Evolutionary conservation across 2,888 invertebrate species (phyloP), one percentile per base, ranked within the genome.

Genomic region (Idaea aversata): DNA sequence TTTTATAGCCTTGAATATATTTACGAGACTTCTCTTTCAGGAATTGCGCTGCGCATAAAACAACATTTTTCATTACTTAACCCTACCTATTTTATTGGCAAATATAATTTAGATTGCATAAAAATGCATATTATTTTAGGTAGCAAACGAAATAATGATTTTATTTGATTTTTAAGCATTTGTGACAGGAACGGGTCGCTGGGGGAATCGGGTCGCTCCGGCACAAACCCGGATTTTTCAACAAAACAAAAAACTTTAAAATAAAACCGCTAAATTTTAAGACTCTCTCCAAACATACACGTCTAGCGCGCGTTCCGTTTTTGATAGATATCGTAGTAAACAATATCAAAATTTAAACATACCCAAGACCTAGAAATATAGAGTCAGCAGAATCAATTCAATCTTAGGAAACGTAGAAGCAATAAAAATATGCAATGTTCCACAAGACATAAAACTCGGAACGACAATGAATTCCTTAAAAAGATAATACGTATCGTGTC

Each of bases 401-500:
- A 90, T 88, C 84, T 84, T 80, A 80, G 77, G 59, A 65, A 16
- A 63, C 67, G 65, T 61, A 85, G 85, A 88, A 79, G 88, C 87
- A 91, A 89, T 92, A 92, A 92, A 92, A 91, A 91, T 92, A 92
- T 93, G 90, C 87, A 83, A 89, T 83, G 83, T 84, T 86, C 83
- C 83, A 80, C 83, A 79, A 84, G 81, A 81, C 88, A 88, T 91
- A 92, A 93, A 93, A 91, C 87, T 87, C 73, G 82, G 83, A 83
- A 88, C 89, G 90, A 91, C 92, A 90, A 91, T 93, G 92, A 91
- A 92, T 93, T 90, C 85, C 88, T 88, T 90, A 88, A 91, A 91
- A 91, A 90, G 90, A 90, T 89, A 87, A 88, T 88, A 82, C 84
- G 77, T 72, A 78, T 80, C 78, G 79, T 82, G 83, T 81, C 85